A percentile compares a stretch with the other conserved stretches of the same genome.
phyloP scores from a whole-genome alignment of 2,888 invertebrate species.

The Leptarthrus brevirostris region DNA sequence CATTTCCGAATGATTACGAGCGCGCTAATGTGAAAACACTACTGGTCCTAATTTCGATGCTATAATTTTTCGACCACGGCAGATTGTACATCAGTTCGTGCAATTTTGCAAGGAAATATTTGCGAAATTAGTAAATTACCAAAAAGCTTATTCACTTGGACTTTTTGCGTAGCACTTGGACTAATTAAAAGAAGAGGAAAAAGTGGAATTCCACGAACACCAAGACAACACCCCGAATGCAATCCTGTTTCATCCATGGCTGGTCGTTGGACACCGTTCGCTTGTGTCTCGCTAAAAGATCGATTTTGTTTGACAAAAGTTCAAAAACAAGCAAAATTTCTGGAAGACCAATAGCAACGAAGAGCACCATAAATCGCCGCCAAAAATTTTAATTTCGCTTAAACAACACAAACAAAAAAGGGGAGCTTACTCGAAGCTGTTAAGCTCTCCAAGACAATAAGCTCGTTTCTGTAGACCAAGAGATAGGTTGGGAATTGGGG shows the following conservation, averaged over 20 bases:
- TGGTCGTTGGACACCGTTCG: too few species aligned
- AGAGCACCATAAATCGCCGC: background rate
- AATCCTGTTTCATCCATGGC: too few species aligned
- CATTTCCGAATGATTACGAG: background rate
- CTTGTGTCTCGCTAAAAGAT: slow-evolving; percentile 15
- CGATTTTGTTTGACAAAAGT: slow-evolving; percentile 23
- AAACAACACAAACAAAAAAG: slow-evolving; percentile 11
- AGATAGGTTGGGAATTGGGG: background rate
- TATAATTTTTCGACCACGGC: too few species aligned
- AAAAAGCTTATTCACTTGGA: slow-evolving; percentile 20
- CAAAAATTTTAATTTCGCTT: slow-evolving; percentile 21
- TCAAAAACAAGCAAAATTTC: background rate
- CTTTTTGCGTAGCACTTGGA: slow-evolving; percentile 1
- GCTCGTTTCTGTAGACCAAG: background rate
- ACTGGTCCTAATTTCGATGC: too few species aligned
- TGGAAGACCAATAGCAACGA: slow-evolving; percentile 28
- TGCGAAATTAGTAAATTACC: slow-evolving; percentile 45
- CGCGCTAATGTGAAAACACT: background rate
- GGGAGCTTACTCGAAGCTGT: slow-evolving; percentile 1
- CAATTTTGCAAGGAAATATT: slow-evolving; percentile 33
- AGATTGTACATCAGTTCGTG: background rate
- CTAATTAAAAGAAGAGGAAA: slow-evolving; percentile 33
- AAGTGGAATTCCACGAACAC: background rate
- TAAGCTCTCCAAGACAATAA: slow-evolving; percentile 11
- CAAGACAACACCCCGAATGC: too few species aligned